Evolutionary conservation across 2,797 vertebrate genomes (phyloP).

Genomic region (Cheracebus regulus): DNA sequence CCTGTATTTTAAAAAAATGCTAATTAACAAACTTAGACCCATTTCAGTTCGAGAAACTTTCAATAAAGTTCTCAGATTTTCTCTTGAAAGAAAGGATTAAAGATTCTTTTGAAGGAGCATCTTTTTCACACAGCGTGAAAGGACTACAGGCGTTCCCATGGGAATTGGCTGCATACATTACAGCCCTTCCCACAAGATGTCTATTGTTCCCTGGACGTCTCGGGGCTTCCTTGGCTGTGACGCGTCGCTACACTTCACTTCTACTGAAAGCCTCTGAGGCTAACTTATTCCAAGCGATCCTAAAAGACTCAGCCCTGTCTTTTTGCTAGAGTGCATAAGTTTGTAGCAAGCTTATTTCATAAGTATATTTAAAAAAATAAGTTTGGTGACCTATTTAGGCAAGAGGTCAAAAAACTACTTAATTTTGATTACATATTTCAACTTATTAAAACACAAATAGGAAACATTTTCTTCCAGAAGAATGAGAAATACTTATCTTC

Average conservation of each 20-base stretch:
- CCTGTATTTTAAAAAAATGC: slow-evolving; percentile 25
- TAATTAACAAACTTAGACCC: neutral
- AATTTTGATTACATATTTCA: neutral
- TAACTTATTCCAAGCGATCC: slow-evolving; percentile 33
- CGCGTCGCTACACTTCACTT: slow-evolving; percentile 69
- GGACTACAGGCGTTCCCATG: slow-evolving; percentile 80
- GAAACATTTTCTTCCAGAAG: neutral
- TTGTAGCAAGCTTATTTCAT: neutral
- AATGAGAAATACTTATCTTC: neutral
- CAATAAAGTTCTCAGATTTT: slow-evolving; percentile 78
- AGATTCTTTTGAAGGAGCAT: slow-evolving; percentile 83
- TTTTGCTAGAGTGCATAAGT: neutral
- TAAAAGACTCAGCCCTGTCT: neutral
- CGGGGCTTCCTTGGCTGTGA: slow-evolving; percentile 56
- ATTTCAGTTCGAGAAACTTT: slow-evolving; percentile 58
- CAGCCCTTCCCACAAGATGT: slow-evolving; percentile 79
- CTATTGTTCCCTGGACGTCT: slow-evolving; percentile 77
- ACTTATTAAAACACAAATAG: neutral
- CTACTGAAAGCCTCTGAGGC: neutral
- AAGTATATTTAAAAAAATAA: neutral
- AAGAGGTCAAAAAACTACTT: neutral
- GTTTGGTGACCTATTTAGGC: neutral
- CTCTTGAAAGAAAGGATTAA: slow-evolving; percentile 82
- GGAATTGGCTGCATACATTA: slow-evolving; percentile 78
- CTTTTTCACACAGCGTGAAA: slow-evolving; percentile 82